Percentiles rank a stretch among this genome's conserved stretches.
phyloP scores from a whole-genome alignment of 2,113 vertebrate genomes.

The Ranitomeya imitator region DNA sequence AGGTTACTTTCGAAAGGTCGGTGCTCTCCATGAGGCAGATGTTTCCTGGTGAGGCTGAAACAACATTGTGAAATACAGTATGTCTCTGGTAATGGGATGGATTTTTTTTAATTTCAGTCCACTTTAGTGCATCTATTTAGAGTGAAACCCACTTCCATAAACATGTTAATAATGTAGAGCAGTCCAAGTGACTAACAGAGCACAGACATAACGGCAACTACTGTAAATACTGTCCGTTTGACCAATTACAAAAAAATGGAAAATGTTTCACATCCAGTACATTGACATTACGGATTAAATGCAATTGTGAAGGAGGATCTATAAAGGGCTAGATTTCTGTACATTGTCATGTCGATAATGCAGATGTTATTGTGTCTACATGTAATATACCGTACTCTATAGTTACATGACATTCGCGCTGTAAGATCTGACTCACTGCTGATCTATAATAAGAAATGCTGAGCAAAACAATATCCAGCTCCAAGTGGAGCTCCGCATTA shows the following conservation, averaged over 20 bases:
- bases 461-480: neutral
- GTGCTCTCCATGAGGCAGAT: neutral
- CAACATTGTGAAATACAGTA: neutral
- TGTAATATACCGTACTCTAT: neutral
- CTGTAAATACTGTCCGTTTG: too few relatives aligned
- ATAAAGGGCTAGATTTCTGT: too few relatives aligned
- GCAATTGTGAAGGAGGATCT: too few relatives aligned
- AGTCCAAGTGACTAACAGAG: too few relatives aligned
- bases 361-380: neutral
- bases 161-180: too few relatives aligned
- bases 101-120: neutral
- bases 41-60: neutral
- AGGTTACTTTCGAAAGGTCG: neutral
- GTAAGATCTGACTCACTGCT: neutral
- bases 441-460: slow-evolving; percentile 3
- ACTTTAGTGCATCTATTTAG: neutral
- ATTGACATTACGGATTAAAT: neutral
- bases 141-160: too few relatives aligned
- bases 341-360: too few relatives aligned
- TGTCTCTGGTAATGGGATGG: neutral
- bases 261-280: neutral
- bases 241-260: neutral
- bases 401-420: neutral
- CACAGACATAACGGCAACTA: too few relatives aligned
- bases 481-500: neutral